phyloP scores from a whole-genome alignment of 2,113 vertebrate species.

The Ophthalmolycus amberensis region DNA sequence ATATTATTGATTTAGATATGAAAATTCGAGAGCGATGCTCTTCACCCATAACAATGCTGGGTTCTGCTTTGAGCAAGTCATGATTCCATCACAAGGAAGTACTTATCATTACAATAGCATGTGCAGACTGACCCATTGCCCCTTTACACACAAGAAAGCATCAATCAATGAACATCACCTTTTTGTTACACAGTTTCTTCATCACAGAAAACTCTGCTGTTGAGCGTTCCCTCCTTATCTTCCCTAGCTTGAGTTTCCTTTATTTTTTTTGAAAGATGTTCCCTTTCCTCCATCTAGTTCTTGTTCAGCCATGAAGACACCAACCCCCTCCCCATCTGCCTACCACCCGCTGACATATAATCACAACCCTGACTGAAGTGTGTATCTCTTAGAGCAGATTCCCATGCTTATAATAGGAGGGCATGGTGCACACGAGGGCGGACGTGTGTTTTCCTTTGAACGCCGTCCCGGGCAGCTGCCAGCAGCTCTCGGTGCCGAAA shows the following conservation, averaged over 20 bases:
- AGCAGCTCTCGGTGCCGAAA: slow-evolving; percentile 18
- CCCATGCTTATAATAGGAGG: slow-evolving; percentile 64
- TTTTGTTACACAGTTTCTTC: background rate
- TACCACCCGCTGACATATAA: slow-evolving; percentile 67
- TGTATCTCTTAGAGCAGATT: slow-evolving; percentile 73
- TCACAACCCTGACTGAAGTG: slow-evolving; percentile 64
- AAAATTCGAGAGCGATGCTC: background rate
- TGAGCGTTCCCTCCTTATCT: slow-evolving; percentile 68
- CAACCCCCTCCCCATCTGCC: slow-evolving; percentile 25
- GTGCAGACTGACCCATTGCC: background rate
- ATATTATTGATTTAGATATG: slow-evolving; percentile 20
- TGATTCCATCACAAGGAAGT: background rate
- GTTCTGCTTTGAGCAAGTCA: background rate
- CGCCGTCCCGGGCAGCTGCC: slow-evolving; percentile 24
- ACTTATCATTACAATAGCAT: slow-evolving; percentile 2
- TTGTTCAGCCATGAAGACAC: slow-evolving; percentile 74
- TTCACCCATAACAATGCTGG: background rate
- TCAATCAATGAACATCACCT: background rate
- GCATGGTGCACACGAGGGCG: slow-evolving; percentile 39
- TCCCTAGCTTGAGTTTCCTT: slow-evolving; percentile 33
- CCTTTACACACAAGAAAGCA: slow-evolving; percentile 1
- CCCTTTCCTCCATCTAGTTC: slow-evolving; percentile 63
- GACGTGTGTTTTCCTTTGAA: slow-evolving; percentile 57
- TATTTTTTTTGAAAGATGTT: slow-evolving; percentile 59
- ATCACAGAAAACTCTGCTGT: background rate